Conservation (phyloP, 2,797 vertebrate species). For the Sebastes miniatus region DNA sequence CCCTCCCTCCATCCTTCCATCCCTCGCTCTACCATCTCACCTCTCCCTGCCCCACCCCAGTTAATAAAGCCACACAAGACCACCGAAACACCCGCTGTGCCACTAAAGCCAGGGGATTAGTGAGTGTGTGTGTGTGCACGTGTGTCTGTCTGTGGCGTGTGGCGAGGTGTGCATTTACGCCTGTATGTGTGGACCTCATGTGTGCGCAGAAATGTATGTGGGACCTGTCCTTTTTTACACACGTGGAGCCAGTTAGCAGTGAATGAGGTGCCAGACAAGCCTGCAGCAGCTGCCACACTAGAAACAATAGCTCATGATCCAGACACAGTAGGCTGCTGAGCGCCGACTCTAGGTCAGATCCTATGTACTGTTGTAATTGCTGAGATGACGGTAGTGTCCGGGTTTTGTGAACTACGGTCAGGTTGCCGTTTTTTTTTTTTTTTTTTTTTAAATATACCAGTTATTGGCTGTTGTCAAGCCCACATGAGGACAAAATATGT, state of each 20-base stretch:
- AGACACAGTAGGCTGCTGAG: conserved; percentile 57
- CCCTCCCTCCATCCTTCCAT: conserved; percentile 18
- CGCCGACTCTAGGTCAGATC: conserved; percentile 48
- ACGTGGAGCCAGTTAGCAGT: conserved; percentile 81
- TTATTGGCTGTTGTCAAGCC: background rate
- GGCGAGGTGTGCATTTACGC: conserved; percentile 57
- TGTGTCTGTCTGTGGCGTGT: conserved; percentile 58
- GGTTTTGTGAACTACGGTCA: conserved; percentile 2
- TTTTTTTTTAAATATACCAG: background rate
- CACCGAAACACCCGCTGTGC: conserved; percentile 67
- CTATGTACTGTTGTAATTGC: background rate
- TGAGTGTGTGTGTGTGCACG: conserved; percentile 33
- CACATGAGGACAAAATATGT: conserved; percentile 22
- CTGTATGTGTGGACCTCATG: conserved; percentile 24
- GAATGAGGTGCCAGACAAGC: conserved; percentile 82
- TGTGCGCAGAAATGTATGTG: conserved; percentile 58
- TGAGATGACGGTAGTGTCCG: conserved; percentile 8
- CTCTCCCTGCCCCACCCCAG: conserved; percentile 63
- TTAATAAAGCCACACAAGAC: conserved; percentile 81
- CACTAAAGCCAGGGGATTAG: conserved; percentile 68
- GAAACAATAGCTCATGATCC: conserved; percentile 61
- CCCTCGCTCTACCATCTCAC: conserved; percentile 52
- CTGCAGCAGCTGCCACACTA: conserved; percentile 73
- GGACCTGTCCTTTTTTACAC: conserved; percentile 69
- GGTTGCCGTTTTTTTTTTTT: background rate